Evolutionary conservation across 2,113 vertebrate genomes (phyloP), one percentile per base, ranked within the genome.

Genomic region (Cephalopholis sonnerati): DNA sequence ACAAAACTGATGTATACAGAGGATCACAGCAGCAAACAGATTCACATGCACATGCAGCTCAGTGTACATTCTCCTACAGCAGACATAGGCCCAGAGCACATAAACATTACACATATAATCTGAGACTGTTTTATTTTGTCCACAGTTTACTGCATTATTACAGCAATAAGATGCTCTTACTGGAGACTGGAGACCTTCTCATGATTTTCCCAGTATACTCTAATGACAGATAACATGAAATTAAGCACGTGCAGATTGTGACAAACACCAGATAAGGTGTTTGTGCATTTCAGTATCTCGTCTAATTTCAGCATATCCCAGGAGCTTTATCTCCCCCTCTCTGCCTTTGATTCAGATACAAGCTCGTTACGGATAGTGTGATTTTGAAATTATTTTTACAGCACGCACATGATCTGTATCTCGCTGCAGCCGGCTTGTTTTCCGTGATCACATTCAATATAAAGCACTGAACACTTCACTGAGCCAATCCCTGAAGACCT

Each of bases 401-500:
- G 53, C 7, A 4, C 1, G 48, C 8, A 22, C 44, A 54, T 44
- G 25, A 79, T 88, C 75, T 78, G 67, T 72, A 76, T 89, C 65
- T 82, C 1, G 11, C 18, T 29, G 61, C 48, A 13, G 41, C 18
- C 72, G 9, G 55, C 81, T 74, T 80, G 72, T 82, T 89, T 78
- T 73, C 72, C 68, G 15, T 51, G 0, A 91, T 87, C 87, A 4
- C 69, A 79, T 74, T 81, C 53, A 36, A 58, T 79, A n/a, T 18
- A 66, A 36, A 39, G 51, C 55, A 68, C 77, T 83, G 83, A 84
- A 75, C 65, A 64, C 62, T 73, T 75, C 75, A 29, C 68, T 36
- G 58, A 89, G 78, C 22, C 57, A 2, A 10, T 87, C 85, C 83
- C 86, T 7, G 7, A 63, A 81, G 84, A 67, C 72, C 65, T 20